These are phyloP conservation scores for Hipposideros armiger DNA, from an alignment of 2,113 vertebrate species.

Conservation along the genomic window DNA sequence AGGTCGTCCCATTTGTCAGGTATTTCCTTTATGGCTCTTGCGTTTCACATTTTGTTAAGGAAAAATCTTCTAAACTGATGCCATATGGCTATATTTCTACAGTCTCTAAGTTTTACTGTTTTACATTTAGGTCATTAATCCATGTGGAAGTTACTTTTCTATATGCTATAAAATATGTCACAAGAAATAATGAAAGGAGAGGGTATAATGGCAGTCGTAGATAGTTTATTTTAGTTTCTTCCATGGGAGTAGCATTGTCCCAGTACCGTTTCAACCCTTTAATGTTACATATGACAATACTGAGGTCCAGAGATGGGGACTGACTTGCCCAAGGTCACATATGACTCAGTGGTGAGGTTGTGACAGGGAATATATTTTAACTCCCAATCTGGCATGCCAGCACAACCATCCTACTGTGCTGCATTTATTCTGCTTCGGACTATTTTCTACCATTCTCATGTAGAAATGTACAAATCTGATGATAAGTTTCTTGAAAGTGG, in stretches of 20 bases:
- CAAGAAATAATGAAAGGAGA: too few relatives aligned
- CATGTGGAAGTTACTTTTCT: not conserved
- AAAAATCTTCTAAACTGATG: not conserved
- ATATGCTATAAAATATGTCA: too few relatives aligned
- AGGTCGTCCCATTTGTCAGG: not conserved
- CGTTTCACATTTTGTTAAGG: not conserved
- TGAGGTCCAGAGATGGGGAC: not conserved
- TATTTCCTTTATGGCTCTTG: not conserved
- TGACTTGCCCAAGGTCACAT: not conserved
- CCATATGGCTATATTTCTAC: not conserved
- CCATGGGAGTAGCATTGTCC: not conserved
- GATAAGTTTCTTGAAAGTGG: not conserved
- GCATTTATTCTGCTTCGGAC: too few relatives aligned
- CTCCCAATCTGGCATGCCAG: not conserved
- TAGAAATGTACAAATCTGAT: not conserved
- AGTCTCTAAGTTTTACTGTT: not conserved
- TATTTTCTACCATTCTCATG: not conserved
- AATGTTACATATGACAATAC: not conserved
- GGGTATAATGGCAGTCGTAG: too few relatives aligned
- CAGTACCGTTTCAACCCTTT: not conserved
- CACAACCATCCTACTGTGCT: not conserved
- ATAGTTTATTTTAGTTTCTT: constrained; percentile 1
- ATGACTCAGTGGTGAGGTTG: not conserved
- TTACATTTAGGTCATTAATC: not conserved
- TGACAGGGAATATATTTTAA: not conserved